Base-by-base conservation (phyloP, 1,140 invertebrate species). In the Atta cephalotes region DNA sequence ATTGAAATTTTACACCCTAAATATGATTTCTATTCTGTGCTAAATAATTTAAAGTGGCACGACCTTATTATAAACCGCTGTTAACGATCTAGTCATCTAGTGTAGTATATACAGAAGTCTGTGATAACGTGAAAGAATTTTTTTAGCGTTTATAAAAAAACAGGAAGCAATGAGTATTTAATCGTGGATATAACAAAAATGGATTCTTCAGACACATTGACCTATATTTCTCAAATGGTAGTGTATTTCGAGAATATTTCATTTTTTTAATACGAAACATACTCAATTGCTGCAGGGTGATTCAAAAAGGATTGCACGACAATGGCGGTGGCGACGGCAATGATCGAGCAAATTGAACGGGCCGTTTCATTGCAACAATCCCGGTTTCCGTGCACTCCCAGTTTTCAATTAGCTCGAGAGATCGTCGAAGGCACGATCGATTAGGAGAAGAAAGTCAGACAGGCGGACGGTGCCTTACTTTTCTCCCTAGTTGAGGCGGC, bases 381-480 rank as follows among this genome's bases (percentile, higher is more conserved):
- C 70, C 56, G 80, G 56, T 51, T 84, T 76, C 70, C 80, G 80
- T 84, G 87, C 65, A 66, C 76, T 80, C 63, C 60, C 16, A 28
- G 18, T 31, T 53, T 86, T 81, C 65, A 86, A 81, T 86, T 86
- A 71, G 78, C 35, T 58, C 66, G 65, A 56, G 85, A 80, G 77
- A 82, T 70, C 66, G 80, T 76, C 70, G 70, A 74, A 56, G 70
- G 70, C 62, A 79, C 72, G 81, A 85, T 77, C 74, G 82, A 85
- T 85, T 85, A 79, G 82, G 49, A 25, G 76, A 85, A 79, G 62
- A 85, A 70, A 85, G 82, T 79, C 82, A 79, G 76, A 31, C 63
- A 39, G 63, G 45, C 78, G 45, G 45, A 60, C 72, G n/a, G 74
- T 49, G 82, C 80, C 56, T 84, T 31, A 63, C 80, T 74, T 56